A percentile compares a stretch with the other conserved stretches of the same genome.
phyloP scores from a whole-genome alignment of 92 coral and sea anemone genomes.

The Porites evermanni region DNA sequence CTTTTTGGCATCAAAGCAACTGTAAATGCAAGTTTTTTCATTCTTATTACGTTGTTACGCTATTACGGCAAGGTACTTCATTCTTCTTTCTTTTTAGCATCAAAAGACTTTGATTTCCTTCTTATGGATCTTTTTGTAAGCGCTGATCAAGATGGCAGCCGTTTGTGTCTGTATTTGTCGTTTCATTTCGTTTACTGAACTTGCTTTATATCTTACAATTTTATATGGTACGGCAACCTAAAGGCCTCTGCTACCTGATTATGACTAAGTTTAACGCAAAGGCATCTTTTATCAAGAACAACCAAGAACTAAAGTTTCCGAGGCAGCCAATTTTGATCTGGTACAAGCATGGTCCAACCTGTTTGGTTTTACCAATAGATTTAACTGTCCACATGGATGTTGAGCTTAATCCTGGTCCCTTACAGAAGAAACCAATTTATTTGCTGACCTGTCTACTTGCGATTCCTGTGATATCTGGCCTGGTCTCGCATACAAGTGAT shows the following conservation, averaged over 20 bases:
- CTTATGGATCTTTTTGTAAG: not conserved
- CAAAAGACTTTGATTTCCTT: too few species aligned
- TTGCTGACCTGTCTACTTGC: conserved; percentile 20
- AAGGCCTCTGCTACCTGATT: conserved; percentile 13
- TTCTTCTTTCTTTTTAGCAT: too few species aligned
- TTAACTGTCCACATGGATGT: conserved; percentile 27
- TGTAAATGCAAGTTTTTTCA: too few species aligned
- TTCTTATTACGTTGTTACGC: too few species aligned
- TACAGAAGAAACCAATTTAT: conserved; percentile 21
- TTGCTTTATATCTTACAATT: not conserved
- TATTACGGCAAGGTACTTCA: too few species aligned
- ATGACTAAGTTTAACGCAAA: not conserved
- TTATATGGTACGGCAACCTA: conserved; percentile 1
- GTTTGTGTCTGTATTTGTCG: conserved; percentile 13
- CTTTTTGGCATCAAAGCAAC: too few species aligned
- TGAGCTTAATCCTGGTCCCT: conserved; percentile 27
- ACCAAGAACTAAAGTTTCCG: conserved; percentile 25
- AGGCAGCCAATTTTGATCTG: conserved; percentile 4
- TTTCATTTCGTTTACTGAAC: conserved; percentile 1
- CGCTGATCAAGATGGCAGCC: conserved; percentile 22
- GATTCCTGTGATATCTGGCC: conserved; percentile 21
- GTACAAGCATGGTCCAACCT: conserved; percentile 16
- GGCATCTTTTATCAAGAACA: conserved; percentile 19
- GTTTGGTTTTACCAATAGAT: conserved; percentile 21
- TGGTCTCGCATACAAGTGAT: conserved; percentile 20